Evolutionary conservation across 2,113 vertebrate species (phyloP), one percentile per base, ranked within the genome.

Genomic region (Panthera uncia): DNA sequence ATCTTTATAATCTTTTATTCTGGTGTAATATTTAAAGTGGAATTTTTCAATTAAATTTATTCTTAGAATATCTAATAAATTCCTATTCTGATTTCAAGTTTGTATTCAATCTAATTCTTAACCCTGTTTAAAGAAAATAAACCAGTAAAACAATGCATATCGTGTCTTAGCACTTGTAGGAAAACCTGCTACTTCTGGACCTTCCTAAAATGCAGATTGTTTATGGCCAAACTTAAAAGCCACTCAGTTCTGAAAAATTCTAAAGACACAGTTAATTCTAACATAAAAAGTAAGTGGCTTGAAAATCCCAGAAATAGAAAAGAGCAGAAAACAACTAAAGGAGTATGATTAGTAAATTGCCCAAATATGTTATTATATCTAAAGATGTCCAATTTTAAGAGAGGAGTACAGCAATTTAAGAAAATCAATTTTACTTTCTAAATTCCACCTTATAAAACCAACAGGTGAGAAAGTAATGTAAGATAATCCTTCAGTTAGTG

Each of bases 101-200:
- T 84, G 18, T 66, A 93, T 83, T 84, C 36, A 38, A 27, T 21
- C 65, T 94, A 88, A 95, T 94, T n/a, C 29, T 92, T 76, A 88
- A 87, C 4, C 18, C 31, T 94, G 33, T 73, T 94, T 84, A 80
- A 94, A 96, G 93, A 88, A 96, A 68, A 89, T 55, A 89, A 89
- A 80, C 36, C 19, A 68, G 87, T 23, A 93, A 96, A 52, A 33
- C 14, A 88, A 50, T 38, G 45, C 0, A 83, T 12, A 78, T 80
- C 36, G 84, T 63, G 25, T 63, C 81, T 81, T 57, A 65, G 36
- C 6, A 76, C 55, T 41, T 81, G 7, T 29, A 48, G 27, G 45
- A 86, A 76, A 94, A 81, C 4, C 21, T 33, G 7, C 21, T 38
- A 48, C 76, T 85, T 82, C 25, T 57, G 57, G 50, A 69, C 45